Percentiles rank a stretch among this genome's conserved stretches.
These are phyloP conservation scores for Sipha flava DNA, from an alignment of 1,140 invertebrate genomes.

Conservation along the genomic window DNA sequence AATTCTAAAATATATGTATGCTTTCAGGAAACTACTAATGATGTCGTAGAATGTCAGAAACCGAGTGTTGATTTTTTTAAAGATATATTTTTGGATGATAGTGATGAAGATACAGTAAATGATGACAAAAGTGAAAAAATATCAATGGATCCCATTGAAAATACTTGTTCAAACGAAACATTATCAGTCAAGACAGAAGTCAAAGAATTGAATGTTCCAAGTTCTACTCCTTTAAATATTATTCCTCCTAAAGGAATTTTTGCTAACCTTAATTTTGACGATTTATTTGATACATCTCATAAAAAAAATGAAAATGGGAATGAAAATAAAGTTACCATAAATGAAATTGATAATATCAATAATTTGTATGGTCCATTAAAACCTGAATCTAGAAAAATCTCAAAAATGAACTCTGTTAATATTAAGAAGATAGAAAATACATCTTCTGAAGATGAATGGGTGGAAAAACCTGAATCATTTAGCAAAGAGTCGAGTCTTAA, in stretches of 20 bases:
- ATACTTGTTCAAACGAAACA: not conserved
- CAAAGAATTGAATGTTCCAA: not conserved
- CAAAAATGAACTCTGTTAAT: not conserved
- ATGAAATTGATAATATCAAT: not conserved
- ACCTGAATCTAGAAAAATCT: not conserved
- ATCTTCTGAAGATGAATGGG: not conserved
- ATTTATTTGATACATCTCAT: not conserved
- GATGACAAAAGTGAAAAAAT: not conserved
- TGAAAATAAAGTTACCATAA: not conserved
- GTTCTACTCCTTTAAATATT: not conserved
- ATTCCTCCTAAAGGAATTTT: constrained; percentile 28
- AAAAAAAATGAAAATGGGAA: not conserved
- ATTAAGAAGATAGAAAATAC: not conserved
- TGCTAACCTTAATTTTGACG: constrained; percentile 19
- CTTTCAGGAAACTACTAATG: not conserved
- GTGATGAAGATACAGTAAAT: not conserved
- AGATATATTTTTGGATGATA: constrained; percentile 27
- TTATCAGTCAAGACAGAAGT: not conserved
- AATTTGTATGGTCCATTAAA: not conserved
- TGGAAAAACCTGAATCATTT: not conserved
- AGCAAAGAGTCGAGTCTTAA: not conserved
- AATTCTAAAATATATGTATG: not conserved
- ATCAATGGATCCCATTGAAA: not conserved
- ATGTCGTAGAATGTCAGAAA: not conserved
- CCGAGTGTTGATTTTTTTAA: constrained; percentile 22